Base-by-base conservation (phyloP, 2,797 vertebrate genomes). In the Poeciliopsis infans region DNA sequence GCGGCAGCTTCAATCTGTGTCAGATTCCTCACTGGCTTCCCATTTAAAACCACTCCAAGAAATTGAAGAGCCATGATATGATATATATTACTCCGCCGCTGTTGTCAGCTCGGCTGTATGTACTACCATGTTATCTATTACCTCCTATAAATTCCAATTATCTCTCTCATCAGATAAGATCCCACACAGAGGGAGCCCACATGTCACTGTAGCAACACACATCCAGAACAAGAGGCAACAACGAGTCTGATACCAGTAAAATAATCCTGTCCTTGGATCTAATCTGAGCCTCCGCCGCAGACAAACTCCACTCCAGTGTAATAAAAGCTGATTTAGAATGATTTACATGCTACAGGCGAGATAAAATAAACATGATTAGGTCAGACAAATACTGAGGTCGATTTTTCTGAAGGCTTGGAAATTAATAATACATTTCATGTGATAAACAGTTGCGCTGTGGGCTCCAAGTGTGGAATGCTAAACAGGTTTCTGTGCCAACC, bases 311-410 rank as follows among this genome's bases (percentile, higher is more conserved):
- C 86, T 88, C 79, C 78, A 53, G 80, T 87, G 89, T 94, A 94
- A 95, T 96, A 95, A 95, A 93, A 93, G 90, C 90, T 93, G 94
- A 95, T 95, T 95, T 94, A 86, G 91, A 91, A 93, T 94, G 93
- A 95, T 94, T 93, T 93, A 94, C 91, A 92, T 71, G 89, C 93
- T 88, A 87, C 76, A 79, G 92, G 93, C 90, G 77, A 91, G 88
- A 93, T 91, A 85, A 88, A 94, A 95, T 93, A 94, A 95, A 94
- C 92, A 94, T 89, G 93, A 95, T 95, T 93, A 93, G 86, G 86
- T 91, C 87, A 87, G 88, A 94, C 94, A 95, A 94, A 95, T 94
- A 94, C 87, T 80, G 84, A 88, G 94, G 93, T 95, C 94, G 93
- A 95, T 94, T 94, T 94, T 93, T 94, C 93, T 90, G 88, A 87